Conservation (phyloP, 1,140 invertebrate genomes). For the Pomacea maculata region DNA sequence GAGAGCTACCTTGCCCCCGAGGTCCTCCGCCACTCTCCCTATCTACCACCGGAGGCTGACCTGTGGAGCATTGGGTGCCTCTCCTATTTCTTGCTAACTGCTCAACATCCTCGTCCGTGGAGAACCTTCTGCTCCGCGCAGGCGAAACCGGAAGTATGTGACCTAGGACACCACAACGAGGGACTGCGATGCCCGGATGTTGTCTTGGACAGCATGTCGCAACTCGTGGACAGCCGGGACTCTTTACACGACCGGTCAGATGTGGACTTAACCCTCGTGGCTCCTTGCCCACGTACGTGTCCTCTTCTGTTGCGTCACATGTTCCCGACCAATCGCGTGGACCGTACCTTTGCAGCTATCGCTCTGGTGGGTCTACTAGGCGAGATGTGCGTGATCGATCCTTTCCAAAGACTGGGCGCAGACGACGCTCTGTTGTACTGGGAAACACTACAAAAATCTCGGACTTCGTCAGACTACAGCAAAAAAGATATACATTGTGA, state of each 20-base stretch:
- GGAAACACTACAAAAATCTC: not conserved
- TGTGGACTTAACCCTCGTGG: not conserved
- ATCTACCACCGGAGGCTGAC: slow-evolving; percentile 36
- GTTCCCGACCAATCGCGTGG: slow-evolving; percentile 1
- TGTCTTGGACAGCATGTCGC: not conserved
- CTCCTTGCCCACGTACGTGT: not conserved
- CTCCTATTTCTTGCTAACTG: slow-evolving; percentile 32
- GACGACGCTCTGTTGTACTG: slow-evolving; percentile 9
- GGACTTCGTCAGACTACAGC: too few relatives aligned
- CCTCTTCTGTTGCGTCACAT: not conserved
- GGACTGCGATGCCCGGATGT: not conserved
- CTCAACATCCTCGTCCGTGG: not conserved
- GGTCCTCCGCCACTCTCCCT: slow-evolving; percentile 32
- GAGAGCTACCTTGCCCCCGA: slow-evolving; percentile 43
- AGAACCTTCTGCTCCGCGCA: not conserved
- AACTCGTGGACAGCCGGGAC: too few relatives aligned
- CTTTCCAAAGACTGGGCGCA: not conserved
- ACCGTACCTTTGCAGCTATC: not conserved
- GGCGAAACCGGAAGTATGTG: not conserved
- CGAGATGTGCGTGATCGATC: not conserved
- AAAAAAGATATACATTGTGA: too few relatives aligned
- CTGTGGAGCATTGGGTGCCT: slow-evolving; percentile 44
- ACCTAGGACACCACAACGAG: not conserved
- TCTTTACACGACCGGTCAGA: not conserved
- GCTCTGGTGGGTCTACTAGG: not conserved